Evolutionary conservation across 2,113 vertebrate species (phyloP).

Genomic region (Chloropsis hardwickii): DNA sequence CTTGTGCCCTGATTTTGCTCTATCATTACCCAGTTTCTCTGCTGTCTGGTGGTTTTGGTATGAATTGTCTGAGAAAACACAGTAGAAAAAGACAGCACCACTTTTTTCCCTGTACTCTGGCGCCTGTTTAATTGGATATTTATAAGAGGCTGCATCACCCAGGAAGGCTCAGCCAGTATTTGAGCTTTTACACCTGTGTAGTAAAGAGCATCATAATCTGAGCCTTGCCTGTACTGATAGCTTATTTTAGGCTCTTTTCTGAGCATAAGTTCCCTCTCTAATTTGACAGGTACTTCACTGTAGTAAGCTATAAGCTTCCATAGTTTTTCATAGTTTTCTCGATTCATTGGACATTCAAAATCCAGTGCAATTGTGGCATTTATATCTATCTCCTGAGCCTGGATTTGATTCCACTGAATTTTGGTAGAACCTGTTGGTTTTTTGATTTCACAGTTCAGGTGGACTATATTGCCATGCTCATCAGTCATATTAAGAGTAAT

Average conservation of each 20-base stretch:
- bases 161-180: constrained; percentile 75
- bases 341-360: constrained; percentile 81
- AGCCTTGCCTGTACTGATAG: constrained; percentile 80
- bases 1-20: constrained; percentile 60
- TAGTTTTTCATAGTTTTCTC: constrained; percentile 81
- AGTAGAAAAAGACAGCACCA: constrained; percentile 73
- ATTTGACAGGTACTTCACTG: constrained; percentile 83
- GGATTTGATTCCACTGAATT: constrained; percentile 76
- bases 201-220: constrained; percentile 79
- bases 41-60: constrained; percentile 12
- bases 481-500: constrained; percentile 83
- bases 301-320: constrained; percentile 94
- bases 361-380: constrained; percentile 78
- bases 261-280: constrained; percentile 71
- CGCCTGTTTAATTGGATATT: constrained; percentile 82
- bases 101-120: constrained; percentile 78
- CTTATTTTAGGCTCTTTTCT: constrained; percentile 64
- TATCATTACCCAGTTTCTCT: constrained; percentile 84
- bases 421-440: constrained; percentile 53
- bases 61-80: constrained; percentile 60
- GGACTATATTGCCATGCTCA: constrained; percentile 83
- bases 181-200: constrained; percentile 85
- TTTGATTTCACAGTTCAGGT: constrained; percentile 76
- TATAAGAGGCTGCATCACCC: constrained; percentile 85
- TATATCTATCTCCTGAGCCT: constrained; percentile 66